These are phyloP conservation scores for Denticeps clupeoides DNA, from an alignment of 2,797 vertebrate genomes.

Conservation along the genomic window DNA sequence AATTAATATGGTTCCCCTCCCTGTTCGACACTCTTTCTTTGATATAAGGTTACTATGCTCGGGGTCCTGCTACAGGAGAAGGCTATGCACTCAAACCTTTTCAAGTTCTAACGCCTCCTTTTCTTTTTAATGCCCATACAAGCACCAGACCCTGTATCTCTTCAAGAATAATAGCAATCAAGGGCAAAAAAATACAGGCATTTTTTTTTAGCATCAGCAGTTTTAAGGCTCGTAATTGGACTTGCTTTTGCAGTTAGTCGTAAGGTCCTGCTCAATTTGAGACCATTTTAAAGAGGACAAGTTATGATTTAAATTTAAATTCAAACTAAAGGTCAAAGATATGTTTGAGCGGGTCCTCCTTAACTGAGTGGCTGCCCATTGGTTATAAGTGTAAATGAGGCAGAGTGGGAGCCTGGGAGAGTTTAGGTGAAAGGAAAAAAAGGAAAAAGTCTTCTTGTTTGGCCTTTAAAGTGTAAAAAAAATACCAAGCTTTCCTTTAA, in stretches of 20 bases:
- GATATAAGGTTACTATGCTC: slow-evolving; percentile 61
- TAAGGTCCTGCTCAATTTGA: slow-evolving; percentile 8
- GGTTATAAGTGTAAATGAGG: not conserved
- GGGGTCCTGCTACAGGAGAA: slow-evolving; percentile 49
- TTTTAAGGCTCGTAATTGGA: slow-evolving; percentile 30
- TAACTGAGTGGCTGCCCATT: slow-evolving; percentile 15
- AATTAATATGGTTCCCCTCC: slow-evolving; percentile 56
- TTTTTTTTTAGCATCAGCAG: slow-evolving; percentile 28
- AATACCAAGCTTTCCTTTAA: too few relatives aligned
- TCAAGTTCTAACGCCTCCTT: slow-evolving; percentile 50
- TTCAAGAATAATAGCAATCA: slow-evolving; percentile 28
- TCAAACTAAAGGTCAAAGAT: slow-evolving; percentile 24
- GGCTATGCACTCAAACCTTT: slow-evolving; percentile 42
- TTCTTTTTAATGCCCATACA: slow-evolving; percentile 24
- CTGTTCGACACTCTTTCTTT: slow-evolving; percentile 58
- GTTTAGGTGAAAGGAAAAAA: too few relatives aligned
- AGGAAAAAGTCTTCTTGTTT: too few relatives aligned
- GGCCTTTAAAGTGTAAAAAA: too few relatives aligned
- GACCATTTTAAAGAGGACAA: slow-evolving; percentile 16
- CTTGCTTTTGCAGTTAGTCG: slow-evolving; percentile 29
- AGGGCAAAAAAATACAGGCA: slow-evolving; percentile 13
- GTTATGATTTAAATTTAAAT: slow-evolving; percentile 14
- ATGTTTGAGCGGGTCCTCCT: slow-evolving; percentile 23
- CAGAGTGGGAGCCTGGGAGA: not conserved
- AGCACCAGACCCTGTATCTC: slow-evolving; percentile 27